These are phyloP conservation scores for Xenopus tropicalis DNA, from an alignment of 2,113 vertebrate genomes.

Conservation along the genomic window UCB_Xtro_10.0 CM004447.2:34356001-34356500, in stretches of 20 bases:
- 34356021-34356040: conserved; percentile 21
- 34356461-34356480: too few species aligned
- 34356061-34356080: conserved; percentile 48
- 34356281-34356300: conserved; percentile 64
- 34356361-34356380: conserved; percentile 62
- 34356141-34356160: conserved; percentile 47
- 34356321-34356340: conserved; percentile 70
- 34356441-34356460: too few species aligned
- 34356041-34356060: conserved; percentile 60
- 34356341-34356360: conserved; percentile 69
- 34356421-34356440: conserved; percentile 6
- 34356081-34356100: conserved; percentile 56
- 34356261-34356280: conserved; percentile 69
- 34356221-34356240: conserved; percentile 66
- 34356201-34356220: conserved; percentile 68
- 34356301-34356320: conserved; percentile 63
- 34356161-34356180: conserved; percentile 59
- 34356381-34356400: conserved; percentile 56
- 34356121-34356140: conserved; percentile 39
- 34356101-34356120: conserved; percentile 30
- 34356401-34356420: conserved; percentile 52
- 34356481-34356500: too few species aligned
- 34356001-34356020: conserved; percentile 47
- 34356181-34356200: conserved; percentile 55
- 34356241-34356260: conserved; percentile 68